phyloP scores from a whole-genome alignment of 2,888 invertebrate species.

The Melanostoma scalare region DNA sequence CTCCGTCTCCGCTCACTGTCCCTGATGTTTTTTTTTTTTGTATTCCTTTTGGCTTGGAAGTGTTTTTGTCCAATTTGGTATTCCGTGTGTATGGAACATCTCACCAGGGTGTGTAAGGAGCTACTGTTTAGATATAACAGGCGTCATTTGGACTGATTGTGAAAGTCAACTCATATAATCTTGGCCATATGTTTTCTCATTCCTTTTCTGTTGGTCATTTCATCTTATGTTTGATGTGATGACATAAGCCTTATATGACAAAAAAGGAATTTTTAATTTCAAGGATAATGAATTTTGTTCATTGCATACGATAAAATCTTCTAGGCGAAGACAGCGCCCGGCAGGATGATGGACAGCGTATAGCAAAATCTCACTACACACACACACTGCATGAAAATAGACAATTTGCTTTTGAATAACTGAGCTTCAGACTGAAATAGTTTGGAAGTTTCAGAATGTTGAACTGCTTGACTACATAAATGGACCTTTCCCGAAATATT shows the following conservation, averaged over 20 bases:
- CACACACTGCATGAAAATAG: too few species aligned
- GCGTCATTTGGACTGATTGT: conserved; percentile 53
- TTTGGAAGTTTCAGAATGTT: too few species aligned
- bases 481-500: too few species aligned
- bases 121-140: conserved; percentile 50
- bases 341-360: too few species aligned
- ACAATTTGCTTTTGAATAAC: too few species aligned
- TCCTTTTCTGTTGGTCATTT: conserved; percentile 23
- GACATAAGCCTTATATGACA: conserved; percentile 34
- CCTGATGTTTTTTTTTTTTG: conserved; percentile 13
- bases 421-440: too few species aligned
- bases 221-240: conserved; percentile 38
- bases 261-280: conserved; percentile 67
- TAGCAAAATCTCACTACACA: too few species aligned
- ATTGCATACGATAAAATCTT: conserved; percentile 42
- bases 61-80: conserved; percentile 60
- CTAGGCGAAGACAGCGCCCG: too few species aligned
- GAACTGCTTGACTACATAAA: too few species aligned
- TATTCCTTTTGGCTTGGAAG: conserved; percentile 32
- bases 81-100: conserved; percentile 55
- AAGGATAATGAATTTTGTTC: conserved; percentile 62
- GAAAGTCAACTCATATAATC: conserved; percentile 61
- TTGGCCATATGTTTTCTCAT: conserved; percentile 43
- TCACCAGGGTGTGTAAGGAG: conserved; percentile 31
- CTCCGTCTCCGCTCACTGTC: not conserved